Evolutionary conservation across 2,113 vertebrate species (phyloP).

Genomic region (Clarias magur): DNA sequence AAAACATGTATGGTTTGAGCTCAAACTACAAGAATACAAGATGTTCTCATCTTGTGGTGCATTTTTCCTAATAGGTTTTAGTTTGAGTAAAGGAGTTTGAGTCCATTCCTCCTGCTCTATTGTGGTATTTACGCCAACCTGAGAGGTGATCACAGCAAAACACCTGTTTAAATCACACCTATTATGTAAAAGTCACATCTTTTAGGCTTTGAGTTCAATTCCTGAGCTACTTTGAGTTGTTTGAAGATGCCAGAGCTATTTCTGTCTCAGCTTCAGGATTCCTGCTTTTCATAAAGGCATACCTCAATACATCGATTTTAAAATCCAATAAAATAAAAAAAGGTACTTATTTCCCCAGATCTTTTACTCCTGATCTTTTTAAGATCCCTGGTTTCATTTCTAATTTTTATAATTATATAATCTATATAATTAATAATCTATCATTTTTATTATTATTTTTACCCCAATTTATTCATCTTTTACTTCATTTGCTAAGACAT

Average conservation of each 20-base stretch:
- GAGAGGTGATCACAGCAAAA: not conserved
- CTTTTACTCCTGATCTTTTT: too few species aligned
- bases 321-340: not conserved
- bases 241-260: not conserved
- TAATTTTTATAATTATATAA: too few species aligned
- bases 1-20: not conserved
- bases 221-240: not conserved
- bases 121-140: not conserved
- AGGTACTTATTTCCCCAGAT: not conserved
- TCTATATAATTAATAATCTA: too few species aligned
- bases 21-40: not conserved
- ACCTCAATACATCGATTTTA: not conserved
- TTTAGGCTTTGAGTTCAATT: not conserved
- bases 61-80: not conserved
- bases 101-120: not conserved
- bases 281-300: not conserved
- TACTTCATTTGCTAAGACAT: not conserved
- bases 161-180: not conserved
- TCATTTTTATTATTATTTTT: not conserved
- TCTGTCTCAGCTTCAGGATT: not conserved
- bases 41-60: not conserved
- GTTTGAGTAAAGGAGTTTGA: not conserved
- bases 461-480: not conserved
- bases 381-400: not conserved
- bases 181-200: too few species aligned